Evolutionary conservation across 1,140 invertebrate genomes (phyloP).

Genomic region (Polypedilum vanderplanki): DNA sequence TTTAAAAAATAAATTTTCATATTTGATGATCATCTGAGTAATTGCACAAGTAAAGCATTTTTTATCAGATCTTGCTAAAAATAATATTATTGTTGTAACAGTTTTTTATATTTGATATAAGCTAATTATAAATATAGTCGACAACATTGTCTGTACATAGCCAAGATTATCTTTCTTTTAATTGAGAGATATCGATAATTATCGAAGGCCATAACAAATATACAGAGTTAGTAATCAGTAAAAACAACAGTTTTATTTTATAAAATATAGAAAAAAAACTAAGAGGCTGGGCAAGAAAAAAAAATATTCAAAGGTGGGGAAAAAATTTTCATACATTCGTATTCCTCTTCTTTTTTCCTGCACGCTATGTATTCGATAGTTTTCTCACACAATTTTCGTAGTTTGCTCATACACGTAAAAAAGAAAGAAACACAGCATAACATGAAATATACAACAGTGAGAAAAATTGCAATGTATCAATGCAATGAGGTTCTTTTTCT

Average conservation of each 20-base stretch:
- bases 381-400: constrained; percentile 28
- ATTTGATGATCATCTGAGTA: too few relatives aligned
- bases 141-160: too few relatives aligned
- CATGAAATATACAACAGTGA: not conserved
- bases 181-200: not conserved
- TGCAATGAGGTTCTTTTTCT: not conserved
- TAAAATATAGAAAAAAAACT: constrained; percentile 22
- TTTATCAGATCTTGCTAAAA: too few relatives aligned
- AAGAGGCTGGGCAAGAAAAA: constrained; percentile 28
- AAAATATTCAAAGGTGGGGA: constrained; percentile 27
- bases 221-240: not conserved
- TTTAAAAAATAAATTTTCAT: too few relatives aligned
- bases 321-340: not conserved
- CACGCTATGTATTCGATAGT: constrained; percentile 19
- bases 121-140: too few relatives aligned
- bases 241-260: too few relatives aligned
- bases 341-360: not conserved
- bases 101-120: too few relatives aligned
- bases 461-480: constrained; percentile 27
- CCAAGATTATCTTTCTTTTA: not conserved
- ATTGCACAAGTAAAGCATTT: too few relatives aligned
- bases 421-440: not conserved
- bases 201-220: not conserved
- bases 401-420: constrained; percentile 15
- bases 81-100: too few relatives aligned